A percentile compares a stretch with the other conserved stretches of the same genome.
These are phyloP conservation scores for human (Homo sapiens) DNA, from an alignment of 2,113 vertebrate genomes.

Conservation along the genomic window DNA sequence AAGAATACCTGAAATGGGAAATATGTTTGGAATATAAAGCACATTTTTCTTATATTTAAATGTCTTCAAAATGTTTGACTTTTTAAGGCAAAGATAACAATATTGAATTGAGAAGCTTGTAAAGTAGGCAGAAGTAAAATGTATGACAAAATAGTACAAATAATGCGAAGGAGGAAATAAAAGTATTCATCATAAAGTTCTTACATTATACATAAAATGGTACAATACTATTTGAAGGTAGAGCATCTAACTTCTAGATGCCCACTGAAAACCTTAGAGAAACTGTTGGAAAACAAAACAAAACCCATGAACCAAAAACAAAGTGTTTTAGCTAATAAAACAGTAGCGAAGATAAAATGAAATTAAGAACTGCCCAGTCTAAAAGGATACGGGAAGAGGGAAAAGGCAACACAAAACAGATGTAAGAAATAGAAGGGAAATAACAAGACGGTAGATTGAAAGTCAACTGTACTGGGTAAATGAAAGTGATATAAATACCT, in stretches of 20 bases:
- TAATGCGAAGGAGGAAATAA: neutral
- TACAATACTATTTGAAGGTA: neutral
- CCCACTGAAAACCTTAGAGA: neutral
- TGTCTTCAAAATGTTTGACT: neutral
- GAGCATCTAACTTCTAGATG: neutral
- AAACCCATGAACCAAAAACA: neutral
- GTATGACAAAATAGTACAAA: neutral
- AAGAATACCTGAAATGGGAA: neutral
- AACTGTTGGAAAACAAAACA: neutral
- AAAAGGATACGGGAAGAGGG: neutral
- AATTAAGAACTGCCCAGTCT: neutral
- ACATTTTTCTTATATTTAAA: slow-evolving; percentile 3
- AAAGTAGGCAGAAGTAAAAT: neutral
- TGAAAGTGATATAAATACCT: neutral
- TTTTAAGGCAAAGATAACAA: neutral
- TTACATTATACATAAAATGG: neutral
- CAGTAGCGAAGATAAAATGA: neutral
- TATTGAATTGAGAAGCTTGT: neutral
- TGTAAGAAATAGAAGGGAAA: neutral
- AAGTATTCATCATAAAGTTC: neutral
- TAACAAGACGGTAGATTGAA: neutral
- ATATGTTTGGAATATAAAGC: neutral
- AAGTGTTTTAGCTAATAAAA: neutral
- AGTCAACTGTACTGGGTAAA: neutral
- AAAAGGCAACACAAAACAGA: neutral